These are phyloP conservation scores for Triops longicaudatus DNA, from an alignment of 1,140 invertebrate species.

Conservation along the genomic window DNA sequence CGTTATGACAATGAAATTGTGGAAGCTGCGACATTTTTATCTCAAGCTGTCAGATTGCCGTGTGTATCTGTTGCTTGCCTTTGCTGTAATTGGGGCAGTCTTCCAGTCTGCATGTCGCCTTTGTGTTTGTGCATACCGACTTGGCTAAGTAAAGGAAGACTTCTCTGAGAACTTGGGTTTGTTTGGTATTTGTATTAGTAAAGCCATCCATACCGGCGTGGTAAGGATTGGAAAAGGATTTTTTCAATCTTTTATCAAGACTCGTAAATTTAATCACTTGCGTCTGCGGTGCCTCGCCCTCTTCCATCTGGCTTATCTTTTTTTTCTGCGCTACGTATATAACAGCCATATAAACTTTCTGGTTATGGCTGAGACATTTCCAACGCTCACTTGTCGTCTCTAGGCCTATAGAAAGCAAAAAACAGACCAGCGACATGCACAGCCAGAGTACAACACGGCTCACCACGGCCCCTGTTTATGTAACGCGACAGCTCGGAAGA, in stretches of 20 bases:
- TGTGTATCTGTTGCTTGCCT: no score
- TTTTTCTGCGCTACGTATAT: neutral
- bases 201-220: neutral
- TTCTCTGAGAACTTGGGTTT: neutral
- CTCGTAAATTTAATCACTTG: conserved; percentile 7
- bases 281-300: conserved; percentile 13
- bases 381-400: neutral
- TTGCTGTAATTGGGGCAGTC: no score
- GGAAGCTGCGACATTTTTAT: no score
- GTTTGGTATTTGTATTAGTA: neutral
- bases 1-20: no score
- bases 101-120: no score
- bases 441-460: neutral
- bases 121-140: no score
- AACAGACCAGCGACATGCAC: neutral
- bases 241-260: conserved; percentile 13
- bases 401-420: neutral
- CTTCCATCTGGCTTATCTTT: conserved; percentile 15
- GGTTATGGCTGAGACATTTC: neutral
- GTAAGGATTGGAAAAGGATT: conserved; percentile 8
- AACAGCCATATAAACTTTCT: neutral
- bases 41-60: no score
- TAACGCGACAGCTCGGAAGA: no score
- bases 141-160: no score
- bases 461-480: no score